Evolutionary conservation across 2,888 invertebrate species (phyloP).

Genomic region (Ectemnius lituratus): DNA sequence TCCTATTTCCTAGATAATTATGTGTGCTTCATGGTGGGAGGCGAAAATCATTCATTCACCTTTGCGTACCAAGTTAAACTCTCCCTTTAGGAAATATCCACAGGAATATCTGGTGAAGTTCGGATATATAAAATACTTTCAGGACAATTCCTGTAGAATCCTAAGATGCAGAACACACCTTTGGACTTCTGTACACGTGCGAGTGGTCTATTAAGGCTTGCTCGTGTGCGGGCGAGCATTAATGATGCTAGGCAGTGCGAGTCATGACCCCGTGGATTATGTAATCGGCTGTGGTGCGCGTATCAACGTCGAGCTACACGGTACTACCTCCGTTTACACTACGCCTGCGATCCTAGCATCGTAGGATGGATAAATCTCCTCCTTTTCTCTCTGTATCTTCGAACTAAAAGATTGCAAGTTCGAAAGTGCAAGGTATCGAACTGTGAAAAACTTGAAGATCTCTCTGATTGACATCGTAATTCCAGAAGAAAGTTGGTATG

Average conservation of each 20-base stretch:
- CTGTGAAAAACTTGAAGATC: no score
- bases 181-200: background rate
- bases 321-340: conserved; percentile 34
- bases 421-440: no score
- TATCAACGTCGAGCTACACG: conserved; percentile 36
- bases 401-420: no score
- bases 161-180: no score
- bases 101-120: no score
- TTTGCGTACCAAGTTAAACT: no score
- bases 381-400: no score
- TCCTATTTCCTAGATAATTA: background rate
- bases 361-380: background rate
- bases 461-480: no score
- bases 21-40: background rate
- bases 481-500: no score
- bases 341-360: conserved; percentile 17
- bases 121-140: no score
- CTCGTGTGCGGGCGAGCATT: conserved; percentile 32
- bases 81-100: background rate
- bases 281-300: conserved; percentile 46
- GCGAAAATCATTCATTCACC: background rate
- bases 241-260: conserved; percentile 50
- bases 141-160: no score
- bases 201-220: conserved; percentile 14
- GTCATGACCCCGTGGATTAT: conserved; percentile 59